These are phyloP conservation scores for Onychorhynchus coronatus DNA, from an alignment of 2,113 vertebrate species.

Conservation along the genomic window DNA sequence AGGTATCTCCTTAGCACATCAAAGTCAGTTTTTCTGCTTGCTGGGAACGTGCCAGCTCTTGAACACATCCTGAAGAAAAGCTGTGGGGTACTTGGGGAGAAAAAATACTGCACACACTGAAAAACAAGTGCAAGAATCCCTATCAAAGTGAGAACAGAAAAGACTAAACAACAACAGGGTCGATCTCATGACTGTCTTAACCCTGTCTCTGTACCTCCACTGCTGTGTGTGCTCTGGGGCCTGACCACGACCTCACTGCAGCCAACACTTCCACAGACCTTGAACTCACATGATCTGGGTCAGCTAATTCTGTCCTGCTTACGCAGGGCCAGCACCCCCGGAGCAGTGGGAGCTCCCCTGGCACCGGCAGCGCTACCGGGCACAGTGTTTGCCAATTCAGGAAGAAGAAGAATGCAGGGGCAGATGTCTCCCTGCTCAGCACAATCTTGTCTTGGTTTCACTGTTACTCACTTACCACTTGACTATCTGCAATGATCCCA, in stretches of 20 bases:
- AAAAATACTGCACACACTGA: neutral
- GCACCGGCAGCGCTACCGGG: neutral
- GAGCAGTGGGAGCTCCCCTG: neutral
- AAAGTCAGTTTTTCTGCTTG: neutral
- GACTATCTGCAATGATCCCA: slow-evolving; percentile 75
- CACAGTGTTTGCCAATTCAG: neutral
- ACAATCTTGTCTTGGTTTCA: slow-evolving; percentile 39
- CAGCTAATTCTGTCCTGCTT: neutral
- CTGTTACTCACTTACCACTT: slow-evolving; percentile 76
- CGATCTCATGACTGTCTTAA: neutral
- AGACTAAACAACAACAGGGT: neutral
- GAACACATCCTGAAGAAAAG: neutral
- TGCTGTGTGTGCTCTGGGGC: neutral
- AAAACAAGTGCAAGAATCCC: neutral
- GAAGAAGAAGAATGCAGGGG: neutral
- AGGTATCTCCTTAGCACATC: neutral
- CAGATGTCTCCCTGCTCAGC: slow-evolving; percentile 34
- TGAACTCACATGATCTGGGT: neutral
- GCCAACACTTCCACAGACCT: neutral
- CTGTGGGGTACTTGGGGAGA: neutral
- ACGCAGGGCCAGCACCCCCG: neutral
- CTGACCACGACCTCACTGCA: slow-evolving; percentile 14
- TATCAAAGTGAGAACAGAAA: neutral
- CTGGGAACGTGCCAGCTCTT: neutral
- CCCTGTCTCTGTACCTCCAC: neutral